Evolutionary conservation across 2,113 vertebrate genomes (phyloP), one percentile per base, ranked within the genome.

Genomic region (Addax nasomaculatus): DNA sequence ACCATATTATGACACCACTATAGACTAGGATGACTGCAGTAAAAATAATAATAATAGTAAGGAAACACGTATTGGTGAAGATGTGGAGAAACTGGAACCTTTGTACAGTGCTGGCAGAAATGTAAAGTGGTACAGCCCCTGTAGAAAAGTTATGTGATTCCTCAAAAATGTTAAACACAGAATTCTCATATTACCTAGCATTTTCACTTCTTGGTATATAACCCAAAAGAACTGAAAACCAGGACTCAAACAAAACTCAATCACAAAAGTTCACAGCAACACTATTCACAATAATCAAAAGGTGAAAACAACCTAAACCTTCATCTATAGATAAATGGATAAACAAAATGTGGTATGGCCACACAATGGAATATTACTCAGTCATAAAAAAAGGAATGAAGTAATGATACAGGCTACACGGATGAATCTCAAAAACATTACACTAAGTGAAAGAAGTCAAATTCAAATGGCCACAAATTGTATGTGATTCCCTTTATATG

Each of bases 121-220:
- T n/a, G 10, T 43, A 84, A 53, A 96, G 53, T 25, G 23, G 62
- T 62, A 3, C 4, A 73, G 78, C 62, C 2, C 6, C 47, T 53
- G 53, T 33, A 49, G 78, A 89, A 94, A 95, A 67, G 16, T 86
- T 89, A 81, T 30, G 43, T 27, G 23, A 25, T 62, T 95, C 51
- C 58, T 51, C n/a, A 30, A 36, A 93, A 85, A 80, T 93, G 70
- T 89, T 92, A 88, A 96, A 89, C 53, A 94, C 23, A 90, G 21
- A 90, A 88, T 86, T 78, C 64, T 39, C 73, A 64, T 83, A 93
- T 78, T 58, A 93, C 23, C 43, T 23, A 94, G 43, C 36, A 67
- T 49, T 89, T 92, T 64, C 39, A 43, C 84, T 85, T 67, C 58
- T 95, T 85, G 21, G 23, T 36, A 80, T 30, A 89, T 4, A 70